phyloP scores from a whole-genome alignment of 2,113 vertebrate genomes.

The Hyperopisus bebe region DNA sequence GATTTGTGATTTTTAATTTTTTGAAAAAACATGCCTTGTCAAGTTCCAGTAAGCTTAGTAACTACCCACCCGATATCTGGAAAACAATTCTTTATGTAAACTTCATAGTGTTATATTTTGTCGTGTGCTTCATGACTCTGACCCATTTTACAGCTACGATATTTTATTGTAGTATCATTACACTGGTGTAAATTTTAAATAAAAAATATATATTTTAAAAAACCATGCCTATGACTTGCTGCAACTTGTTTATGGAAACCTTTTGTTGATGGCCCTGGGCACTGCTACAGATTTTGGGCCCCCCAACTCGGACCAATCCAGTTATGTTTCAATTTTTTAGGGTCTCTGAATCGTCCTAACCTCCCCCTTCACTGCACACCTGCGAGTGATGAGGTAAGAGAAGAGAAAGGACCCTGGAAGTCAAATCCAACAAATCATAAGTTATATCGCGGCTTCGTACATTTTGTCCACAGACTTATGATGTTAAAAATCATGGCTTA shows the following conservation, averaged over 20 bases:
- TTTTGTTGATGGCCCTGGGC: not conserved
- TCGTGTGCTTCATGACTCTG: not conserved
- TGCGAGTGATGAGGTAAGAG: not conserved
- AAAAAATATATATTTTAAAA: conserved; percentile 17
- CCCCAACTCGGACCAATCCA: not conserved
- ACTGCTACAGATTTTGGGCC: not conserved
- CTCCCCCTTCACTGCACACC: not conserved
- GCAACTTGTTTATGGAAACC: not conserved
- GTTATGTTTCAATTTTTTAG: not conserved
- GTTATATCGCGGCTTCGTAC: not conserved
- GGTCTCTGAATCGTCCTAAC: not conserved
- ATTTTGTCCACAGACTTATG: not conserved
- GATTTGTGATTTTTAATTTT: not conserved
- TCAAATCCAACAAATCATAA: not conserved
- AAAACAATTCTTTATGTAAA: not conserved
- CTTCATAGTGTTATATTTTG: not conserved
- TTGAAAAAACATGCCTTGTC: not conserved
- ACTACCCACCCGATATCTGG: not conserved
- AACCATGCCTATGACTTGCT: not conserved
- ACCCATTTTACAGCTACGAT: not conserved
- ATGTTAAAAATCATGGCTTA: not conserved
- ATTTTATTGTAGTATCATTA: conserved; percentile 23
- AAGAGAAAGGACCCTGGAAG: not conserved
- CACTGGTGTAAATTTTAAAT: conserved; percentile 29
- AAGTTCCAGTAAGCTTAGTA: not conserved